Base-by-base conservation (phyloP, 1,140 invertebrate genomes). In the Eufriesea mexicana region DNA sequence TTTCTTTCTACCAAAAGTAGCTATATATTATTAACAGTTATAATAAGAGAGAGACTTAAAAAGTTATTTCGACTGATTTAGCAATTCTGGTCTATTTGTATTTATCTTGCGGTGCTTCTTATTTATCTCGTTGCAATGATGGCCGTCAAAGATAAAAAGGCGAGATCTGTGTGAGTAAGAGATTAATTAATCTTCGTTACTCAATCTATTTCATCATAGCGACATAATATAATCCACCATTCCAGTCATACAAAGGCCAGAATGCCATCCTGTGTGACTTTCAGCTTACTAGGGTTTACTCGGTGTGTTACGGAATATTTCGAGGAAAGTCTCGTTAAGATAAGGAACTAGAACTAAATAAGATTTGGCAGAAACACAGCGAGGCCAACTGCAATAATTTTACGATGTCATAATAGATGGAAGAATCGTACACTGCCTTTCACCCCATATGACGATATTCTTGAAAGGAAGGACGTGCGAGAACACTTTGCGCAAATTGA, bases 301-400 rank as follows among this genome's bases (percentile, higher is more conserved):
- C 25, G 8, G 0, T 20, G 42, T 42, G 18, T 62, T 62, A 42
- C 25, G 23, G 5, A 4, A 25, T 2, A n/a, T n/a, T n/a, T n/a
- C n/a, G n/a, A n/a, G 59, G 9, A 35, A 23, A 35, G 42, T 23
- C 23, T 5, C 55, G 72, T 72, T 57, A 25, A 72, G 79, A 80
- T 80, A 64, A 55, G 35, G 6, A 64, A 35, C n/a, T 20, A 20
- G 28, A 35, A 28, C 45, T 67, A 81, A 81, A 75, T 81, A 81
- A 67, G 61, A 66, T 75, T 81, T 81, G 71, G 72, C 42, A 67
- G 79, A 81, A 81, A 7, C n/a, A 20, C 45, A n/a, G 25, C 79
- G 51, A 75, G 79, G 71, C 2, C 51, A 25, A 4, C 18, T 5
- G 23, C 47, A n/a, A 81, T 61, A 67, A 81, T 66, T 75, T 76